These are phyloP conservation scores for Bergia puertoricense DNA, from an alignment of 92 coral and sea anemone genomes.

Conservation along the genomic window DNA sequence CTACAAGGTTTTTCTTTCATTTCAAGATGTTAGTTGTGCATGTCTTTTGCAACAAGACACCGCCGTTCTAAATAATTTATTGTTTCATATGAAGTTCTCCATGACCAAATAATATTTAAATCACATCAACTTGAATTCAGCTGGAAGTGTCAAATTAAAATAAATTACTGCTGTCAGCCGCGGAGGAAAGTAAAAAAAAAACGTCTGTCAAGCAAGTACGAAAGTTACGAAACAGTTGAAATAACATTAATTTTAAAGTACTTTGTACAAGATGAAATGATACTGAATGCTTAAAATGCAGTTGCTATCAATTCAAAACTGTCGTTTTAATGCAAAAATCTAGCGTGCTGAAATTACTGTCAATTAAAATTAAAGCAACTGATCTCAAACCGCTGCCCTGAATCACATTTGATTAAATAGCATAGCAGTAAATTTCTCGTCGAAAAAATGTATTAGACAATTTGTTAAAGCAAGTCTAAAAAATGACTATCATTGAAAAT, in stretches of 20 bases:
- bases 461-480: not conserved
- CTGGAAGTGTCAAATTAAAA: not conserved
- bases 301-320: not conserved
- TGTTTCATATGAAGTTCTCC: not conserved
- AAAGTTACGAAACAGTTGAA: not conserved
- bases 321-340: not conserved
- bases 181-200: not conserved
- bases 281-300: not conserved
- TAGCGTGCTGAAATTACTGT: not conserved
- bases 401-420: not conserved
- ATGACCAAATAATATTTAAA: not conserved
- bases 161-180: not conserved
- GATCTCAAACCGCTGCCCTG: not conserved
- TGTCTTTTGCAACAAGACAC: not conserved
- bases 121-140: not conserved
- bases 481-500: not conserved
- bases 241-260: too few species aligned
- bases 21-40: not conserved
- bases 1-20: too few species aligned
- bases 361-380: not conserved
- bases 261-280: not conserved
- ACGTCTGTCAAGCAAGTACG: not conserved
- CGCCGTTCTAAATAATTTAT: not conserved
- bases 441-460: not conserved
- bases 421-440: not conserved